Conservation (phyloP, 1,140 invertebrate genomes). For the Wiebesia pumilae region DNA sequence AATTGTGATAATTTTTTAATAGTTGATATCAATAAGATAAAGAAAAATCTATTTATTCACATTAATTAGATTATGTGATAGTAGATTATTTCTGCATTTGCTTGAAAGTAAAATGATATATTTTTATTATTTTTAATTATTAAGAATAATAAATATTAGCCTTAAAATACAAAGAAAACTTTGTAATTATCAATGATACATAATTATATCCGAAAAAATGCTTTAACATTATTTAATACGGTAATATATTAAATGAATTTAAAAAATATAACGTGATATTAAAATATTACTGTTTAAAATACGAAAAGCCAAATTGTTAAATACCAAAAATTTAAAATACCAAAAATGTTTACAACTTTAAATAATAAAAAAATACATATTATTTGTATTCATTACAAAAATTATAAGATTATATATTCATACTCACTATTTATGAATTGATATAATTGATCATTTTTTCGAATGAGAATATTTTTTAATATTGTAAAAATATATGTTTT, state of each 20-base stretch:
- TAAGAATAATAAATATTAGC: not conserved
- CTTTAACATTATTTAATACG: not conserved
- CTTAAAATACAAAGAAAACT: not conserved
- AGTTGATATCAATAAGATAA: not conserved
- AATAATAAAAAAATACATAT: not conserved
- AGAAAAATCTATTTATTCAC: not conserved
- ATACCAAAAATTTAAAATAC: too few species aligned
- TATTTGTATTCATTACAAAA: not conserved
- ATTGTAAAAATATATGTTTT: too few species aligned
- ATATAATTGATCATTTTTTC: too few species aligned
- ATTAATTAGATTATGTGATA: not conserved
- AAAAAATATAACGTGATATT: not conserved
- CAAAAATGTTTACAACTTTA: too few species aligned
- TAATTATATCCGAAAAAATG: not conserved
- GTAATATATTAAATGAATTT: not conserved
- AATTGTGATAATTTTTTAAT: too few species aligned
- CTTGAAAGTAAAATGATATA: not conserved
- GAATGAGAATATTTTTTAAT: too few species aligned
- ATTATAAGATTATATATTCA: too few species aligned
- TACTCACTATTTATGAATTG: too few species aligned
- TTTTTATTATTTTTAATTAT: not conserved
- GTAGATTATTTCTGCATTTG: not conserved
- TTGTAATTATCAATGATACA: too few species aligned
- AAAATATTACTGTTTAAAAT: not conserved
- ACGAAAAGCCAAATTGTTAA: too few species aligned